Base-by-base conservation (phyloP, 2,797 vertebrate species). In the Hephaestus fuliginosus region DNA sequence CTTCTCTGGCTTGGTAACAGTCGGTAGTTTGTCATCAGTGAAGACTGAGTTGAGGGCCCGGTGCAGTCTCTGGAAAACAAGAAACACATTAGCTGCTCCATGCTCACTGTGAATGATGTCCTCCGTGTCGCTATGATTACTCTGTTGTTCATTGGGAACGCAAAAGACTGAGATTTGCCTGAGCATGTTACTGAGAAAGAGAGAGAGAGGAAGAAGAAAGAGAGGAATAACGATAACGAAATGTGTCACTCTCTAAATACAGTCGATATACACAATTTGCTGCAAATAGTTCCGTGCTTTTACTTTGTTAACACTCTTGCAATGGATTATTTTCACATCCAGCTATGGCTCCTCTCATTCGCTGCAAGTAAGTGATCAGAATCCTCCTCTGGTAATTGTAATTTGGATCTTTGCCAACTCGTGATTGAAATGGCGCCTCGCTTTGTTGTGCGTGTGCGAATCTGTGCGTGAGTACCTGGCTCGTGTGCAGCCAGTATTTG, bases 401-500 rank as follows among this genome's bases (percentile, higher is more conserved):
- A 17, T 18, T 10, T 3, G 36, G 36, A 39, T 39, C 36, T 39
- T 22, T 63, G 11, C 13, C 6, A 6, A 3, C 2, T 33, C 20
- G 15, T 36, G 25, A 49, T 36, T 30, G 2, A 81, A 67, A 67
- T 25, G 17, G 14, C 53, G 56, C 30, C 41, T 61, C n/a, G n/a
- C 12, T 39, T 30, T 67, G 43, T 44, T 43, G 3, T 46, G 2
- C 11, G 4, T 65, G 46, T 36, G 62, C 39, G n/a, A 53, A 3
- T 75, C 2, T 60, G 68, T 61, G 58, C 41, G 30, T n/a, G 74
- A 36, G 56, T 88, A 98, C 98, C 97, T 99, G 98, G 90, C 98
- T 99, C n/a, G 97, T 99, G 80, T 99, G 98, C 69, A 99, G 97
- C 97, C 98, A 99, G 80, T 99, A 99, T 76, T 94, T 98, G 90